Evolutionary conservation across 2,113 vertebrate genomes (phyloP).

Genomic region (Hippopotamus amphibius): DNA sequence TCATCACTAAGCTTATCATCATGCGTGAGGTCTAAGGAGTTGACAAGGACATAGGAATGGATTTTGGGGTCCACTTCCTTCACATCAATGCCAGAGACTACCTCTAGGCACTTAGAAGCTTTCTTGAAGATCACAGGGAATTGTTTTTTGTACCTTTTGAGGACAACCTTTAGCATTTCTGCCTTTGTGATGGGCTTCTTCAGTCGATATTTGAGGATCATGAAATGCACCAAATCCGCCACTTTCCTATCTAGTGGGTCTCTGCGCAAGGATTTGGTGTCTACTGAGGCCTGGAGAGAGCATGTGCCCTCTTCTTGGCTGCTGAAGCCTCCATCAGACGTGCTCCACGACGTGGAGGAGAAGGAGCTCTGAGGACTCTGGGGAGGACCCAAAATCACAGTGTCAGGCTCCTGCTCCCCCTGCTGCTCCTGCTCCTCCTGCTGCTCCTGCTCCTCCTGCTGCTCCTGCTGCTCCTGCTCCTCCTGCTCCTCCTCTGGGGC

Average conservation of each 20-base stretch:
- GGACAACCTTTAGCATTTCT: conserved; percentile 20
- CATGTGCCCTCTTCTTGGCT: not conserved
- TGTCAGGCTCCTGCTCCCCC: not conserved
- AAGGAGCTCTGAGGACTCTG: not conserved
- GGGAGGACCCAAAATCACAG: not conserved
- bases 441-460: rapidly evolving
- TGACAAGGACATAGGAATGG: conserved; percentile 35
- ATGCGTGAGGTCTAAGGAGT: conserved; percentile 43
- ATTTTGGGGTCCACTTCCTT: not conserved
- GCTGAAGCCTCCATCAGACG: not conserved
- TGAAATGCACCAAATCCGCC: not conserved
- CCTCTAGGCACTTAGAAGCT: conserved; percentile 51
- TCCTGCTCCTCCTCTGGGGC: rapidly evolving
- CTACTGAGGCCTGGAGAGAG: rapidly evolving
- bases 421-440: rapidly evolving
- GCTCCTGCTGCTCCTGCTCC: rapidly evolving
- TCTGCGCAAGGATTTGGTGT: rapidly evolving
- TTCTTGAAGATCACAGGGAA: conserved; percentile 51
- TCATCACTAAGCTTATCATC: not conserved
- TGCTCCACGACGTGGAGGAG: not conserved
- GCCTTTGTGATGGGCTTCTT: not conserved
- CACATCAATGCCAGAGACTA: conserved; percentile 67
- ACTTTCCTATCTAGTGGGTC: not conserved
- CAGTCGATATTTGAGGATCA: conserved; percentile 47
- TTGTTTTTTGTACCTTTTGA: not conserved